phyloP scores from a whole-genome alignment of 92 coral and sea anemone species.

The Epizoanthus ramosus region DNA sequence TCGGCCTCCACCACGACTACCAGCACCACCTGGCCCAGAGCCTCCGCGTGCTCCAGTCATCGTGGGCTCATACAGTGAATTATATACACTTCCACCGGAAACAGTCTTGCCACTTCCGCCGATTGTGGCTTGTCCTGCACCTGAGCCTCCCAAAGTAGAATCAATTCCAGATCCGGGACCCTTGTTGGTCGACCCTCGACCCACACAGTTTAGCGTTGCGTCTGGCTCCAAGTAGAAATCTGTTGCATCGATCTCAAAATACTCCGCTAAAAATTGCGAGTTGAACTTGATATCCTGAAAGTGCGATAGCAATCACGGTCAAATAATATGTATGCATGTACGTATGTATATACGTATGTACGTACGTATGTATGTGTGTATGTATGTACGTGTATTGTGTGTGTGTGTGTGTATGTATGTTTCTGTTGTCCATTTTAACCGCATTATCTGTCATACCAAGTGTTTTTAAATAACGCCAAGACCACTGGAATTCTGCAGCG shows the following conservation, averaged over 20 bases:
- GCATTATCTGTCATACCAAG: too few relatives aligned
- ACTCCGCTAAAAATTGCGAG: constrained; percentile 64
- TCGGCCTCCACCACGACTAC: constrained; percentile 71
- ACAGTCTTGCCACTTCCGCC: constrained; percentile 62
- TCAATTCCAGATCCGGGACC: constrained; percentile 64
- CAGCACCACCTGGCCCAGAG: constrained; percentile 52
- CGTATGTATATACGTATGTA: not conserved
- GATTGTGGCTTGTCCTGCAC: constrained; percentile 68
- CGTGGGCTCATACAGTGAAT: constrained; percentile 64
- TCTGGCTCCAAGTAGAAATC: constrained; percentile 73
- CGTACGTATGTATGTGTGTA: too few relatives aligned
- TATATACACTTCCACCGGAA: constrained; percentile 52
- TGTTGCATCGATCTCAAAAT: constrained; percentile 67
- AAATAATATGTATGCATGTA: not conserved
- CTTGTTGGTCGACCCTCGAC: constrained; percentile 55
- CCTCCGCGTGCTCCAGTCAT: constrained; percentile 68
- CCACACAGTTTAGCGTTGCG: constrained; percentile 62
- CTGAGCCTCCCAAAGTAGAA: constrained; percentile 61
- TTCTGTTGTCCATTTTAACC: too few relatives aligned
- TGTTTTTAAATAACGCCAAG: too few relatives aligned
- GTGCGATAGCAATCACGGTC: not conserved
- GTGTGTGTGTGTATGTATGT: too few relatives aligned
- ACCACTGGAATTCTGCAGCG: too few relatives aligned
- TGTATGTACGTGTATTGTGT: too few relatives aligned
- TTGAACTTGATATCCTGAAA: constrained; percentile 70